Conservation (phyloP, 1,140 invertebrate species). For the Eumaeus atala region DNA sequence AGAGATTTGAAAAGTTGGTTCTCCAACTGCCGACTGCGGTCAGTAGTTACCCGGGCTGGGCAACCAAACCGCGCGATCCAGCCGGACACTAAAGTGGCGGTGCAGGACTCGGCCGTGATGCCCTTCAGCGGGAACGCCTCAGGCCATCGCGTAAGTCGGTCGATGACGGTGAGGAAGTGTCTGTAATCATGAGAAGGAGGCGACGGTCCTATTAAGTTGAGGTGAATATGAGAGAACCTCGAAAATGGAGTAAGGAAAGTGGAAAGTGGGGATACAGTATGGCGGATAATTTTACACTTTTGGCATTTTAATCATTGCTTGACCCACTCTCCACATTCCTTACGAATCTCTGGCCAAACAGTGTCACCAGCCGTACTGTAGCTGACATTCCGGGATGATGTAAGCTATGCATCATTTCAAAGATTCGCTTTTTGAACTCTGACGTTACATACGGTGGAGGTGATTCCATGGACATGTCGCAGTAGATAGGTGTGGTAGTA, state of each 20-base stretch:
- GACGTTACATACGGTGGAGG: too few relatives aligned
- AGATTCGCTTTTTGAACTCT: too few relatives aligned
- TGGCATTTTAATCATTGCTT: neutral
- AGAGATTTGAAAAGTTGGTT: constrained; percentile 24
- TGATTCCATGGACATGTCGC: too few relatives aligned
- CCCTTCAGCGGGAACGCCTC: constrained; percentile 21
- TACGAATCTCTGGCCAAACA: constrained; percentile 17
- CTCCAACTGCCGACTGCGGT: constrained; percentile 25
- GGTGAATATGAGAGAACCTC: neutral
- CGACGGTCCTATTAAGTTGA: constrained; percentile 11
- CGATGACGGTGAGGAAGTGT: constrained; percentile 23
- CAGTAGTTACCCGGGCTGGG: too few relatives aligned
- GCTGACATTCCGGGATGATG: neutral
- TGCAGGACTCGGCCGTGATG: constrained; percentile 25
- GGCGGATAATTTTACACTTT: too few relatives aligned
- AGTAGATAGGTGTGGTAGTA: too few relatives aligned
- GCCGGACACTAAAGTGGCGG: constrained; percentile 17
- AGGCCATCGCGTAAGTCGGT: constrained; percentile 26
- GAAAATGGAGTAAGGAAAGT: neutral
- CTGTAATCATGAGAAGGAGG: too few relatives aligned
- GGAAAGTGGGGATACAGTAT: neutral
- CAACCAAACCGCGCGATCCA: constrained; percentile 27
- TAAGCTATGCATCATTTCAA: too few relatives aligned
- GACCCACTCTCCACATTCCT: constrained; percentile 11
- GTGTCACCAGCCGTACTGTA: neutral